Base-by-base conservation (phyloP, 2,797 vertebrate species). In the Mionectes olivaceus region DNA sequence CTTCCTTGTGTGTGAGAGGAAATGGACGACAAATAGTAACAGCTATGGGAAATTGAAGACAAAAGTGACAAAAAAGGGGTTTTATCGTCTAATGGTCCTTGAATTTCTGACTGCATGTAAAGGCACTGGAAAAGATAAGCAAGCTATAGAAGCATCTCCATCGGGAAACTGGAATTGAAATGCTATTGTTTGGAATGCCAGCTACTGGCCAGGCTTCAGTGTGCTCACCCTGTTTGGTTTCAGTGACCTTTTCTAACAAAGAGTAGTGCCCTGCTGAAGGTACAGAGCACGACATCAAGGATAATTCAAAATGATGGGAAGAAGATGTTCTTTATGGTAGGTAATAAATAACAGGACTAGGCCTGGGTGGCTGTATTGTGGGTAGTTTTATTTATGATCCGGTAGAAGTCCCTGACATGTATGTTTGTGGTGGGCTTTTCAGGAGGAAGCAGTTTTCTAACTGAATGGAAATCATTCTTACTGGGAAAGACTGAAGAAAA, bases 121-220 rank as follows among this genome's bases (percentile, higher is more conserved):
- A 33, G 49, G 86, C 82, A 85, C 23, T 93, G 64, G 79, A 55
- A 95, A 95, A 96, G 87, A 73, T 64, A 96, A 95, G 74, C 7
- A 32, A 70, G 60, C 60, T 82, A 67, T 16, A 89, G 49, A 68
- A 15, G 33, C 25, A 59, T 61, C 37, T 96, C 93, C 89, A 64
- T 22, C 16, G 30, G 94, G 86, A 95, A 95, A 95, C 3, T 91
- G 79, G 81, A 96, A 93, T 44, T 82, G 84, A 94, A 97, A 95
- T 90, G 52, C 39, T 81, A 2, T 63, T 87, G 15, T 87, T 76
- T 39, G 65, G 64, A 82, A 18, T 33, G 37, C 60, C 77, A 73
- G 89, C 87, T 93, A 57, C 73, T 89, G 81, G 60, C 89, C 84
- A 80, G 69, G 79, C 43, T 77, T 94, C 83, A 75, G 32, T 71